These are phyloP conservation scores for Amazona guildingii DNA, from an alignment of 2,113 vertebrate species.

Conservation along the genomic window DNA sequence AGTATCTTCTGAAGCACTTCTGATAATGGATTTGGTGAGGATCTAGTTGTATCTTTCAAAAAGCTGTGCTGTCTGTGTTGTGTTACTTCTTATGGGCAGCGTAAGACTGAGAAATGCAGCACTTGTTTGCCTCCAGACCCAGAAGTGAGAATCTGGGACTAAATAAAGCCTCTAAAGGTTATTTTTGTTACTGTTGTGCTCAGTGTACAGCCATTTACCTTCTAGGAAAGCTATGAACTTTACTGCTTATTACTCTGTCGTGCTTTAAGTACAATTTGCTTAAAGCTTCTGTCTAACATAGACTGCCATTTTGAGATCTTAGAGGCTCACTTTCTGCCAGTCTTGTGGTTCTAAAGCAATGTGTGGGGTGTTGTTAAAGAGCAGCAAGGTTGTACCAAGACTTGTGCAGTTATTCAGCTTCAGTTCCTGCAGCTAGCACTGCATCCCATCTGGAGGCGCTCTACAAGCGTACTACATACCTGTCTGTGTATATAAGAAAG, in stretches of 20 bases:
- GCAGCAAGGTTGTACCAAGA: not conserved
- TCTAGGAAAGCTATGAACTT: not conserved
- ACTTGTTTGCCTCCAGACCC: not conserved
- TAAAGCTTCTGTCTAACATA: not conserved
- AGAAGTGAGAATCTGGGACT: conserved; percentile 37
- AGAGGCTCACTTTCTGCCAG: not conserved
- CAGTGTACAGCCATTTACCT: not conserved
- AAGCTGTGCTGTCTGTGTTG: not conserved
- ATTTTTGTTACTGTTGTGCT: not conserved
- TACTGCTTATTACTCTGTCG: not conserved
- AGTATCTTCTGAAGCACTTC: conserved; percentile 90
- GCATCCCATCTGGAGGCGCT: rapidly evolving
- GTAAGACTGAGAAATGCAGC: not conserved
- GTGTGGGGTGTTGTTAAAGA: not conserved
- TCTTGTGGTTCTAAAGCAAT: not conserved
- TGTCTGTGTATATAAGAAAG: not conserved
- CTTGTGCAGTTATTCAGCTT: not conserved
- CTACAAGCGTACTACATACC: not conserved
- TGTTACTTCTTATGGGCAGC: not conserved
- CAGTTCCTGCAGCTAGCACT: not conserved
- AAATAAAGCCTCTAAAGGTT: conserved; percentile 44
- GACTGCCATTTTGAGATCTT: not conserved
- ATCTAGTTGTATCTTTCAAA: not conserved
- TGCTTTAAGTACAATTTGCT: not conserved
- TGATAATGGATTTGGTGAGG: conserved; percentile 97